Percentiles rank a stretch among this genome's conserved stretches.
These are phyloP conservation scores for Cydia strobilella DNA, from an alignment of 1,140 invertebrate species.

Conservation along the genomic window DNA sequence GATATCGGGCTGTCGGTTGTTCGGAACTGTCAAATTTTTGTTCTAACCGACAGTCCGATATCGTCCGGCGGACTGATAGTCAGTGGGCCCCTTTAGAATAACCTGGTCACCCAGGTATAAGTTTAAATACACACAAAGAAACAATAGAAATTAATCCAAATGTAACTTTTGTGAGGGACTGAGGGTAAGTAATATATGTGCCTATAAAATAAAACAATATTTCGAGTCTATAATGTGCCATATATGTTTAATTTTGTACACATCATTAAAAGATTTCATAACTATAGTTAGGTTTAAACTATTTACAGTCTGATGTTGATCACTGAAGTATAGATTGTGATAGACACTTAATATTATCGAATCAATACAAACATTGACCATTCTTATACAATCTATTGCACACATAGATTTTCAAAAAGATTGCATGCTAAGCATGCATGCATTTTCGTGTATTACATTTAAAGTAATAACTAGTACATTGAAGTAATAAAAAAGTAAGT, in stretches of 20 bases:
- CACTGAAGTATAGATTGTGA: conserved; percentile 26
- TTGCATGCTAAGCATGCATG: conserved; percentile 28
- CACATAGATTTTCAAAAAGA: conserved; percentile 43
- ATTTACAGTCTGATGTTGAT: conserved; percentile 30
- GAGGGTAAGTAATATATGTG: neutral
- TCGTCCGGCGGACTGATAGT: too few species aligned
- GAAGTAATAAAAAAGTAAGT: conserved; percentile 11
- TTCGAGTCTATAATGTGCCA: conserved; percentile 30
- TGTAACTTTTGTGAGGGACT: neutral
- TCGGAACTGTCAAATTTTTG: too few species aligned
- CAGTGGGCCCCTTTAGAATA: too few species aligned
- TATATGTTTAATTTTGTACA: conserved; percentile 39
- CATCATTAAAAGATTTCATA: conserved; percentile 38
- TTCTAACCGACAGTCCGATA: too few species aligned
- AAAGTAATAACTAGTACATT: conserved; percentile 21
- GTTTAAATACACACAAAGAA: too few species aligned
- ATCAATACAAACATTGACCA: conserved; percentile 31
- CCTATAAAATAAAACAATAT: conserved; percentile 36
- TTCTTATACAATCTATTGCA: conserved; percentile 43
- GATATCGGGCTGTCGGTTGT: too few species aligned
- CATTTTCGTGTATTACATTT: neutral
- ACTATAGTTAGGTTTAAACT: conserved; percentile 35
- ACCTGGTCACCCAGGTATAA: too few species aligned
- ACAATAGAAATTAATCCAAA: too few species aligned
- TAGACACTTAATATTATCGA: conserved; percentile 19